phyloP scores from a whole-genome alignment of 2,113 vertebrate species.

The Nettapus auritus region DNA sequence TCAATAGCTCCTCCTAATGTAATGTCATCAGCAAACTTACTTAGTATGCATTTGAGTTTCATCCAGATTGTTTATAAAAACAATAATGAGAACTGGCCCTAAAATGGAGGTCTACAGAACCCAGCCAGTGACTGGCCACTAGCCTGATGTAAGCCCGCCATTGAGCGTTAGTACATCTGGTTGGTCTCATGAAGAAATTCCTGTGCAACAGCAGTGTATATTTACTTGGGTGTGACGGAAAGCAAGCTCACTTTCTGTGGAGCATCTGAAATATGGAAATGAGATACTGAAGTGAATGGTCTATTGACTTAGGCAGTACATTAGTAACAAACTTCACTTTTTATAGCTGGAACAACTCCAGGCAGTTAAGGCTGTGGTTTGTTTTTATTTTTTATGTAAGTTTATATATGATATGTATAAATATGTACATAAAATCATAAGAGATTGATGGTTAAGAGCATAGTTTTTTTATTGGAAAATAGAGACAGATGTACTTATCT shows the following conservation, averaged over 20 bases:
- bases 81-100: too few relatives aligned
- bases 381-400: background rate
- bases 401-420: background rate
- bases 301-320: background rate
- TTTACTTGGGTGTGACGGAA: background rate
- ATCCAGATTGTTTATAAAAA: too few relatives aligned
- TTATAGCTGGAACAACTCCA: background rate
- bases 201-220: rapidly evolving
- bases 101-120: too few relatives aligned
- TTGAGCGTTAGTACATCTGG: background rate
- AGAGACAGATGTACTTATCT: background rate
- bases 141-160: too few relatives aligned
- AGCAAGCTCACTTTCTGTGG: background rate
- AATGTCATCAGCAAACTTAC: too few relatives aligned
- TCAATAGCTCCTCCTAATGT: too few relatives aligned
- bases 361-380: background rate
- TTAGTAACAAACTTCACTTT: background rate
- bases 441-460: background rate
- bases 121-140: too few relatives aligned
- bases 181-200: background rate
- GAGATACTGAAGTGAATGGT: background rate
- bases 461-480: background rate
- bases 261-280: background rate
- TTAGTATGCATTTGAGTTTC: too few relatives aligned
- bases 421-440: background rate